phyloP scores from a whole-genome alignment of 1,140 invertebrate species.

The Panagrolaimus sp. region DNA sequence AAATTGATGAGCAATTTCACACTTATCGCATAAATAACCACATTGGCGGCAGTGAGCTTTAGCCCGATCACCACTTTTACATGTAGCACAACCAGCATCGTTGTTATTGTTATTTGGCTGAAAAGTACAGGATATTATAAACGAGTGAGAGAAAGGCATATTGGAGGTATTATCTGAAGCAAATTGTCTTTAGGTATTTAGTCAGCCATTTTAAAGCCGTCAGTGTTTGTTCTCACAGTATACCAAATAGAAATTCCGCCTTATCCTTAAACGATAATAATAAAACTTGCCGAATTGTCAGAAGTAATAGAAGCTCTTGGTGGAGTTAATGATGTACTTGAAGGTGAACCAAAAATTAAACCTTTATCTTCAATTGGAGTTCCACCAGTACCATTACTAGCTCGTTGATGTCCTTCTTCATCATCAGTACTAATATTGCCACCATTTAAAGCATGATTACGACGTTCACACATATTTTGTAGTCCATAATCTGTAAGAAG shows the following conservation, averaged over 20 bases:
- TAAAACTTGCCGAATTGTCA: no score
- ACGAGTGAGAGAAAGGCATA: no score
- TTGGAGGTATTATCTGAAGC: no score
- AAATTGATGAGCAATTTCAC: conserved; percentile 89
- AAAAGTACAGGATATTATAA: no score
- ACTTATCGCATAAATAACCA: conserved; percentile 86
- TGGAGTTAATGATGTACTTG: conserved; percentile 35
- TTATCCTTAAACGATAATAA: no score
- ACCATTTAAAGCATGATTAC: background rate
- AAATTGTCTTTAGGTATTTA: no score
- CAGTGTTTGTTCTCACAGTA: no score
- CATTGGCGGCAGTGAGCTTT: conserved; percentile 78
- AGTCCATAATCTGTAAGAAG: conserved; percentile 51
- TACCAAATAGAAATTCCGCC: no score
- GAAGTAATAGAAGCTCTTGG: conserved; percentile 15
- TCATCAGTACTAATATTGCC: conserved; percentile 3
- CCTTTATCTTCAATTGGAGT: conserved; percentile 33
- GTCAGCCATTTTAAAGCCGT: no score
- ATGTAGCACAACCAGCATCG: conserved; percentile 60
- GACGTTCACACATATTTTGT: conserved; percentile 31
- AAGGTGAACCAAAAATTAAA: conserved; percentile 34
- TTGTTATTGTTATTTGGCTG: conserved; percentile 56
- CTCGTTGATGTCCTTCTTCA: background rate
- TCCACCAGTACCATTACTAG: no score
- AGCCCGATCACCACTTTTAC: conserved; percentile 63